Evolutionary conservation across 2,797 vertebrate genomes (phyloP), one percentile per base, ranked within the genome.

Genomic region (Dipus sagitta): DNA sequence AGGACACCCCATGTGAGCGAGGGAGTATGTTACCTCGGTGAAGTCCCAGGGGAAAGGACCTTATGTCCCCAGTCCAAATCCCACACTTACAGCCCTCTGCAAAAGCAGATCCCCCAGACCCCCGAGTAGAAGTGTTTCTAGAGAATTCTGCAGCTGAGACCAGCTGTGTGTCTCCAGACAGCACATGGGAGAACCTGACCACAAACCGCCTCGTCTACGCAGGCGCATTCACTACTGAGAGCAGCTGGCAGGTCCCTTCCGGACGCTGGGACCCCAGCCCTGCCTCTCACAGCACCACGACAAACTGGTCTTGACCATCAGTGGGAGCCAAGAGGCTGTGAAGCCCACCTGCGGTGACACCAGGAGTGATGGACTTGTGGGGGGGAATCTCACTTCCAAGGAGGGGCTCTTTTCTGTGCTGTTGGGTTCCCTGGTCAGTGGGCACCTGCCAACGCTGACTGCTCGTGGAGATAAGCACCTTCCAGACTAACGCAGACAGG

Each of bases 401-500:
- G 72, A 1, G 0, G 24, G 1, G 47, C 52, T 38, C 17, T 58
- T 68, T 58, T 58, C 13, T 17, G 4, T 2, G 20, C 87, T 20
- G 52, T 1, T 42, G 26, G 52, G 96, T 60, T 95, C 90, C 8
- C 80, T 95, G 42, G 76, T 86, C 80, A 65, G 30, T 94, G 88
- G 30, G 78, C 74, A 38, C 93, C 92, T 91, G 58, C 64, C 9
- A n/a, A 54, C 34, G 32, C n/a, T 6, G 6, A 1, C 26, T 58
- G 77, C 72, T 58, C 6, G 14, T 0, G 2, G 32, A 24, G 8
- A 12, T 23, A 75, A 5, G 24, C 26, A 23, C 64, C 67, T 60
- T 67, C 38, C n/a, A 60, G 68, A 52, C 23, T 26, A 32, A n/a
- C 24, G 17, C 10, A 1, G 47, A n/a, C 54, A 79, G 60, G 64